Evolutionary conservation across 2,113 vertebrate genomes (phyloP).

Genomic region (Copsychus sechellarum): DNA sequence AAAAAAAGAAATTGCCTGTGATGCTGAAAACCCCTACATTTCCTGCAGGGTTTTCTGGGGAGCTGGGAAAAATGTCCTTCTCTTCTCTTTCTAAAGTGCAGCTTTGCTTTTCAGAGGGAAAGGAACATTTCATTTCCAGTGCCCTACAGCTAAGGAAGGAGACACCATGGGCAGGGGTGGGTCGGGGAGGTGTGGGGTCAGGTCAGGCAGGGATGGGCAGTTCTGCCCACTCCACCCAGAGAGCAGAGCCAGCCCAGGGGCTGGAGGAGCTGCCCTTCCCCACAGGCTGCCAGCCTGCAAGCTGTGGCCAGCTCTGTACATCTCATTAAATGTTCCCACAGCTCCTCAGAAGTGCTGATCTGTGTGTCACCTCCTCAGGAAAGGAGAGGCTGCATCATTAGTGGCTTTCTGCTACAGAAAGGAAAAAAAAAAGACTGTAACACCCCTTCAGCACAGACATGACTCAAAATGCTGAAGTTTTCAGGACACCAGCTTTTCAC

Average conservation of each 20-base stretch:
- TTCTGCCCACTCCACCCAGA: not conserved
- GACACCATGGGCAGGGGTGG: accelerated
- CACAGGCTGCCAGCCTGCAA: not conserved
- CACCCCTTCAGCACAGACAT: not conserved
- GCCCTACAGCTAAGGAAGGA: not conserved
- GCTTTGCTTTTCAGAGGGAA: not conserved
- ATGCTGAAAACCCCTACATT: not conserved
- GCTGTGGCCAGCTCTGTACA: not conserved
- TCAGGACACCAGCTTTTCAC: not conserved
- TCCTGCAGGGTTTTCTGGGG: not conserved
- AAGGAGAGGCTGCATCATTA: not conserved
- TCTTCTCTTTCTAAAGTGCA: not conserved
- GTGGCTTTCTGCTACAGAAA: not conserved
- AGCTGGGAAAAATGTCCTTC: not conserved
- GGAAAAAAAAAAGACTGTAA: not conserved
- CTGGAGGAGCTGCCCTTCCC: not conserved
- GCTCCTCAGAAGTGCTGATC: not conserved
- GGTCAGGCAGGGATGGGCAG: not conserved
- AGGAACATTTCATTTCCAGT: not conserved
- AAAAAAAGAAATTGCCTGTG: not conserved
- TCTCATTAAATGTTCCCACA: not conserved
- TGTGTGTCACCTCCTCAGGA: not conserved
- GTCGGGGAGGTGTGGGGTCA: not conserved
- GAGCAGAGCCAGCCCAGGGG: not conserved
- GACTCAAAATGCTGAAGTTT: not conserved